Evolutionary conservation across 2,113 vertebrate species (phyloP), one percentile per base, ranked within the genome.

Genomic region (Trochalopteron elliotii): DNA sequence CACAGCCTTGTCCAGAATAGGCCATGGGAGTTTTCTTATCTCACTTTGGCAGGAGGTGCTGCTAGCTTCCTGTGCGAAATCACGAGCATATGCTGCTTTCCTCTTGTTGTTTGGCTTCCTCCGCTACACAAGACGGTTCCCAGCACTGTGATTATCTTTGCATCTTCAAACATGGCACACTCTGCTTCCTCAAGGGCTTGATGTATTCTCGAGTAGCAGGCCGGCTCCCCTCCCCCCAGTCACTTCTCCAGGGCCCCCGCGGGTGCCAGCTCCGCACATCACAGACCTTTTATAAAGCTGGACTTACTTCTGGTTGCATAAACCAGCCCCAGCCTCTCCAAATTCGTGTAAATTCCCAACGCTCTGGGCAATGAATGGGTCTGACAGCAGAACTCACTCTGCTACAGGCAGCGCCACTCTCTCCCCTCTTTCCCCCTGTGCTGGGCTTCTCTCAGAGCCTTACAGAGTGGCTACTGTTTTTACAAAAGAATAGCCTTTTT

Each of bases 81-180:
- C 99, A 99, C 98, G 98, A 99, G 99, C 97, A 98, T 99, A 98
- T 86, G 97, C 98, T 86, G 98, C 98, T 99, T 99, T 99, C 99
- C 99, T 99, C 99, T 99, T 97, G 98, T 99, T 99, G 99, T 99
- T 99, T 99, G 97, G 98, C 98, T 99, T 99, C 99, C 99, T 99
- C 99, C 97, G 95, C 98, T 98, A 98, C 98, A 98, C 98, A 98
- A 99, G 99, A 99, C 98, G 98, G 99, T 99, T 99, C 99, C 99
- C 99, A 99, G 99, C 99, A 99, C 98, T 98, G 96, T 97, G 98
- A 99, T 99, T 99, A 99, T 99, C 99, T 99, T 98, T 99, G 98
- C 98, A 99, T 99, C 99, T 99, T 99, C 99, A 99, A 99, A 99
- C 99, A 99, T 99, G 99, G 99, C 99, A 99, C 98, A 98, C 98